phyloP scores from a whole-genome alignment of 2,797 vertebrate species.

The Pseudochromis fuscus region DNA sequence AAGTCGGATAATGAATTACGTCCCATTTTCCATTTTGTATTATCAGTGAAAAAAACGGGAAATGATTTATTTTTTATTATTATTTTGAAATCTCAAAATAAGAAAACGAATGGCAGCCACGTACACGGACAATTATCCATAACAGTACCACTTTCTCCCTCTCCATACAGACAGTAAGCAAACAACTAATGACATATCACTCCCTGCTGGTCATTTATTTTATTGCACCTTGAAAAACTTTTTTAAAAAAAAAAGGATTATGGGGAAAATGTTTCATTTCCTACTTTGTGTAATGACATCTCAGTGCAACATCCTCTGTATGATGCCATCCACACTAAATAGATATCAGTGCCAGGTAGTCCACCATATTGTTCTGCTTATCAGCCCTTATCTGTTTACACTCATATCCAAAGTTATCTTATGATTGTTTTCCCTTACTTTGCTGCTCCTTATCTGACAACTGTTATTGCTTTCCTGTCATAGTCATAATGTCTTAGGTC shows the following conservation, averaged over 20 bases:
- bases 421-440: conserved; percentile 63
- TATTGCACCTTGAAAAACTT: conserved; percentile 46
- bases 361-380: conserved; percentile 67
- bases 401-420: conserved; percentile 51
- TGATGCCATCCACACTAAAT: conserved; percentile 54
- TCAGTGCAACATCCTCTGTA: neutral
- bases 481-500: conserved; percentile 53
- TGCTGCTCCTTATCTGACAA: conserved; percentile 70
- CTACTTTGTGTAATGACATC: conserved; percentile 28
- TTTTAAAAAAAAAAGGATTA: conserved; percentile 24
- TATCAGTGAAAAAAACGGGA: too few species aligned
- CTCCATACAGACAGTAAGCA: neutral
- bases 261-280: conserved; percentile 20
- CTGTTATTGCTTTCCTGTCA: conserved; percentile 77
- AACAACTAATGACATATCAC: conserved; percentile 52
- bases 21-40: too few species aligned
- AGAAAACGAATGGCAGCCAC: too few species aligned
- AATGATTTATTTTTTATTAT: too few species aligned
- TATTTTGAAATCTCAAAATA: too few species aligned
- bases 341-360: conserved; percentile 65
- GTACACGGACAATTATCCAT: too few species aligned
- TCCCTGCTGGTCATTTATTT: conserved; percentile 68
- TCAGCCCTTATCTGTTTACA: conserved; percentile 74
- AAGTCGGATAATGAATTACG: too few species aligned
- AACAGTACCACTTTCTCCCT: conserved; percentile 33